These are phyloP conservation scores for Heliconius sara DNA, from an alignment of 2,888 invertebrate genomes.

Conservation along the genomic window DNA sequence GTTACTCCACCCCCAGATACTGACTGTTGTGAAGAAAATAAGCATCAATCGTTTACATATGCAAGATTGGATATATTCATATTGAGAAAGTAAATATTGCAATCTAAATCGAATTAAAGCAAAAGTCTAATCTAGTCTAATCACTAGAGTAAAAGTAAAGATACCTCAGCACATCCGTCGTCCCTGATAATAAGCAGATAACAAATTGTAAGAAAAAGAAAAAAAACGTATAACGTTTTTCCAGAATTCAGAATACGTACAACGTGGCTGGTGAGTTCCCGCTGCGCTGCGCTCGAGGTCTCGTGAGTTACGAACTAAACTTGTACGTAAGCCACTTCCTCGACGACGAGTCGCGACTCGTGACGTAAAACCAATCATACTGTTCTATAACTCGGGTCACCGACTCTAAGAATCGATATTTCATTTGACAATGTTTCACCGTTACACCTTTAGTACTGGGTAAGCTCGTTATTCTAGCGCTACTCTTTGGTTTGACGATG, in stretches of 20 bases:
- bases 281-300: not conserved
- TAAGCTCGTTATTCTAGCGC: not conserved
- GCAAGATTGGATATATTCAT: not conserved
- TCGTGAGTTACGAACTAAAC: not conserved
- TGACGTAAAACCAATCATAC: conserved; percentile 18
- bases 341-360: not conserved
- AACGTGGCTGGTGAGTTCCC: not conserved
- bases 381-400: conserved; percentile 10
- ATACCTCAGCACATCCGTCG: too few species aligned
- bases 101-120: not conserved
- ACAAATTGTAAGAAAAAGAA: too few species aligned
- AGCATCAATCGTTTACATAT: not conserved
- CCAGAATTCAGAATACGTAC: not conserved
- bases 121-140: too few species aligned
- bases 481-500: not conserved
- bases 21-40: not conserved
- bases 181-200: too few species aligned
- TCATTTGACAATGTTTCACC: conserved; percentile 14
- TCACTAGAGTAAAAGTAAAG: too few species aligned
- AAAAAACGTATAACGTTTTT: too few species aligned
- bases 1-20: conserved; percentile 1
- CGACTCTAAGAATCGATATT: conserved; percentile 17
- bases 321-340: not conserved
- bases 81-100: not conserved
- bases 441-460: not conserved